Conservation (phyloP, 2,797 vertebrate species). For the Acanthurus lineatus region DNA sequence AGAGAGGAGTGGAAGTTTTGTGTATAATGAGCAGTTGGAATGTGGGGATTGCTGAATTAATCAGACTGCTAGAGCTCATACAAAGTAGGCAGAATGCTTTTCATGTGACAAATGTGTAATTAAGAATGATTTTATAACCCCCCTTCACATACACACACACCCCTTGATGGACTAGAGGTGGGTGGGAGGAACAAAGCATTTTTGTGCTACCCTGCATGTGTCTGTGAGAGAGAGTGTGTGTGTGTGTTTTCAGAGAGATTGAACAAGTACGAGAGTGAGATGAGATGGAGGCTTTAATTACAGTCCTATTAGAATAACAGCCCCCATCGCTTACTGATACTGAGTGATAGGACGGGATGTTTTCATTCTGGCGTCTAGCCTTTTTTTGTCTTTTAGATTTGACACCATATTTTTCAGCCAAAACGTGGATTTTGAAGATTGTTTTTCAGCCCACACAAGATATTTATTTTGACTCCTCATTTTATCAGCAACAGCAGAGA, state of each 20-base stretch:
- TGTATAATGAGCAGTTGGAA: constrained; percentile 85
- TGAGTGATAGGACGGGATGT: constrained; percentile 73
- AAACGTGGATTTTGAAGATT: constrained; percentile 66
- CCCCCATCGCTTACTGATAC: constrained; percentile 70
- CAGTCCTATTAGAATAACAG: constrained; percentile 77
- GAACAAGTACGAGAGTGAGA: constrained; percentile 64
- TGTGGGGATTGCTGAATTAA: constrained; percentile 83
- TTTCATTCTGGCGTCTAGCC: constrained; percentile 69
- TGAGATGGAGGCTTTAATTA: constrained; percentile 84
- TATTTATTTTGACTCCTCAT: constrained; percentile 59
- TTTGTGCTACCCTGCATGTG: constrained; percentile 60
- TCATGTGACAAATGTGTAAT: constrained; percentile 90
- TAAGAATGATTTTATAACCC: constrained; percentile 82
- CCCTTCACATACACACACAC: constrained; percentile 37
- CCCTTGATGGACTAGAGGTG: constrained; percentile 77
- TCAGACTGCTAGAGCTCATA: constrained; percentile 81
- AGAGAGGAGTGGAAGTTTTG: constrained; percentile 79
- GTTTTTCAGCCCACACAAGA: constrained; percentile 53
- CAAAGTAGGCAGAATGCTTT: constrained; percentile 81
- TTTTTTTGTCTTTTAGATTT: constrained; percentile 69
- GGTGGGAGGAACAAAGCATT: constrained; percentile 77
- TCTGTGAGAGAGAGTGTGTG: constrained; percentile 42
- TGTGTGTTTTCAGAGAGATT: constrained; percentile 45
- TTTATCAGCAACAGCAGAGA: constrained; percentile 58
- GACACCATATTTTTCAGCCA: constrained; percentile 69